Percentiles rank a stretch among this genome's conserved stretches.
phyloP scores from a whole-genome alignment of 2,797 vertebrate genomes.

The Delichon dasypus region DNA sequence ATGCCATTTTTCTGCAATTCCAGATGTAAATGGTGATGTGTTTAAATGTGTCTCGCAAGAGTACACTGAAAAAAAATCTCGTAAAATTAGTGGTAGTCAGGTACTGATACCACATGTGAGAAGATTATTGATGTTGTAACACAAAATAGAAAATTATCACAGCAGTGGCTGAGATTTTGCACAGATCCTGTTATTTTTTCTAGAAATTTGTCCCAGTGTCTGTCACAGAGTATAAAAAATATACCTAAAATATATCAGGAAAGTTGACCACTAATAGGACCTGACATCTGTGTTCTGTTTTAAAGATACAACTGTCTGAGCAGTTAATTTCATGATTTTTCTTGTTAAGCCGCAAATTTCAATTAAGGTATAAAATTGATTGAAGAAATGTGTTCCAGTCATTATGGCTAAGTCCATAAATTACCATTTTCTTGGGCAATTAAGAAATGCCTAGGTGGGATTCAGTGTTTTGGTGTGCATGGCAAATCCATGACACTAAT shows the following conservation, averaged over 20 bases:
- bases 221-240: not conserved
- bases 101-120: not conserved
- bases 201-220: not conserved
- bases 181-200: not conserved
- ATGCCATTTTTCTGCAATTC: not conserved
- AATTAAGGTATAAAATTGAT: conserved; percentile 59
- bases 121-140: not conserved
- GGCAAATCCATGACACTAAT: conserved; percentile 72
- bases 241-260: not conserved
- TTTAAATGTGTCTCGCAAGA: not conserved
- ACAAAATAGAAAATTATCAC: not conserved
- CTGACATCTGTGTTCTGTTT: not conserved
- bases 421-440: conserved; percentile 70
- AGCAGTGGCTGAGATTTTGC: not conserved
- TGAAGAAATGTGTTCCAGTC: conserved; percentile 57
- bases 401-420: conserved; percentile 68
- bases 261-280: conserved; percentile 33
- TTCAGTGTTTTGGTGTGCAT: conserved; percentile 65
- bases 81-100: not conserved
- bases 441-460: conserved; percentile 68
- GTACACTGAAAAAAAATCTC: not conserved
- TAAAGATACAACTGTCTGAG: conserved; percentile 9
- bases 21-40: not conserved
- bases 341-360: conserved; percentile 49
- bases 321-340: conserved; percentile 44